Conservation (phyloP, 2,113 vertebrate species). For the Megaleporinus macrocephalus region DNA sequence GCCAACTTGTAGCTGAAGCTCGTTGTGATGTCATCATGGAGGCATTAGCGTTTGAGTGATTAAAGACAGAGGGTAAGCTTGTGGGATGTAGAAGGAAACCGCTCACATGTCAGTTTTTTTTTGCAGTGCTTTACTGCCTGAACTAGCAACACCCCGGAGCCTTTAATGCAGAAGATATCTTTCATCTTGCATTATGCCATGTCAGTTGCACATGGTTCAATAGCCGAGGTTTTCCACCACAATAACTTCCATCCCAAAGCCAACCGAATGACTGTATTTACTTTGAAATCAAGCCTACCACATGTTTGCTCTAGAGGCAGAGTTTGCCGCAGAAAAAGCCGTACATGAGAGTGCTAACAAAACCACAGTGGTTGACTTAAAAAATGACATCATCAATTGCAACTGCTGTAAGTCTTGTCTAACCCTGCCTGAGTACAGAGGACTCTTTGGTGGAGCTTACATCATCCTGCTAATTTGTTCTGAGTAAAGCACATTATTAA, state of each 20-base stretch:
- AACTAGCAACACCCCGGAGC: neutral
- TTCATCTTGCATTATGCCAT: neutral
- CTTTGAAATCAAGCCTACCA: constrained; percentile 29
- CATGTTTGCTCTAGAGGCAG: neutral
- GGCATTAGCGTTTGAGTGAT: constrained; percentile 32
- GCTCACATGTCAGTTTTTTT: neutral
- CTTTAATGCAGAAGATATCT: neutral
- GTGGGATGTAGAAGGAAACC: constrained; percentile 18
- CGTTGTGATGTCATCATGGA: constrained; percentile 21
- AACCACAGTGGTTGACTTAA: no score
- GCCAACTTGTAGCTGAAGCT: neutral
- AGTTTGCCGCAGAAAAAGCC: neutral
- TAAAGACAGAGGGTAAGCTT: constrained; percentile 7
- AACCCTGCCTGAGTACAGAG: no score
- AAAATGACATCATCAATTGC: no score
- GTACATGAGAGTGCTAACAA: constrained; percentile 9
- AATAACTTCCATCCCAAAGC: neutral
- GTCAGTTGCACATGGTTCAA: neutral
- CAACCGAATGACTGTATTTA: constrained; percentile 7
- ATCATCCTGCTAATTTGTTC: no score
- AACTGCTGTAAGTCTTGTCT: no score
- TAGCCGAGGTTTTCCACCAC: neutral
- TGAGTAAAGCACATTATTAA: no score
- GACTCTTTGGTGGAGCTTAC: no score
- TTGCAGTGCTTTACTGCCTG: neutral